phyloP scores from a whole-genome alignment of 2,797 vertebrate species.

The Sebastes vulpes region DNA sequence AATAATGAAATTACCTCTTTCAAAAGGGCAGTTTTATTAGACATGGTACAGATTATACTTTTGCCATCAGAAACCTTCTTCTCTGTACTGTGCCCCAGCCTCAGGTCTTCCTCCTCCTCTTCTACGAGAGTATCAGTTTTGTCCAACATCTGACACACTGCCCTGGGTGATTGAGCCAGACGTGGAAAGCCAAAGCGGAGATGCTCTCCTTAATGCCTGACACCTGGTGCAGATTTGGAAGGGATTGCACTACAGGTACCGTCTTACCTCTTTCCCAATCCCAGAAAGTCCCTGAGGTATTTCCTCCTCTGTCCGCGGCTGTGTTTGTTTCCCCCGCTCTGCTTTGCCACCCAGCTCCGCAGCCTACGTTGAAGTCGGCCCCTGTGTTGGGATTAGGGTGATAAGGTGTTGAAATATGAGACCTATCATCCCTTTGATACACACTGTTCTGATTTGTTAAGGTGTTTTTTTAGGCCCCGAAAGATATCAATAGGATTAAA shows the following conservation, averaged over 20 bases:
- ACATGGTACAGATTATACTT: slow-evolving; percentile 31
- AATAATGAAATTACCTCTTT: slow-evolving; percentile 61
- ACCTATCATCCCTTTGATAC: slow-evolving; percentile 39
- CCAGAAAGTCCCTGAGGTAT: slow-evolving; percentile 83
- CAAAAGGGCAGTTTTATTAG: slow-evolving; percentile 40
- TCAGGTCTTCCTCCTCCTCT: slow-evolving; percentile 27
- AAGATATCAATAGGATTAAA: slow-evolving; percentile 37
- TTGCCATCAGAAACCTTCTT: slow-evolving; percentile 11
- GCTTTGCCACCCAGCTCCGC: slow-evolving; percentile 72
- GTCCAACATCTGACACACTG: slow-evolving; percentile 76
- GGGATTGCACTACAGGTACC: slow-evolving; percentile 81
- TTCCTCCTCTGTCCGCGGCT: slow-evolving; percentile 68
- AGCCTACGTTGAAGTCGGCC: slow-evolving; percentile 32
- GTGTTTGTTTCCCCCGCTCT: slow-evolving; percentile 68
- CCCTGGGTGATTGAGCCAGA: slow-evolving; percentile 79
- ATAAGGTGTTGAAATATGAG: slow-evolving; percentile 53
- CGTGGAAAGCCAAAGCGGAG: slow-evolving; percentile 74
- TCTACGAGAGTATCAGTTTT: slow-evolving; percentile 67
- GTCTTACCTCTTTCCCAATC: slow-evolving; percentile 75
- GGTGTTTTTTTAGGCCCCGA: slow-evolving; percentile 11
- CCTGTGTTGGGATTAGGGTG: slow-evolving; percentile 58
- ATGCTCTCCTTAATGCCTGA: slow-evolving; percentile 80
- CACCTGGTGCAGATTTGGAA: slow-evolving; percentile 85
- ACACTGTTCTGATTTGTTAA: slow-evolving; percentile 32
- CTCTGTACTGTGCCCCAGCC: slow-evolving; percentile 11